Base-by-base conservation (phyloP, 2,797 vertebrate genomes). In the Myoxocephalus aenaeus region DNA sequence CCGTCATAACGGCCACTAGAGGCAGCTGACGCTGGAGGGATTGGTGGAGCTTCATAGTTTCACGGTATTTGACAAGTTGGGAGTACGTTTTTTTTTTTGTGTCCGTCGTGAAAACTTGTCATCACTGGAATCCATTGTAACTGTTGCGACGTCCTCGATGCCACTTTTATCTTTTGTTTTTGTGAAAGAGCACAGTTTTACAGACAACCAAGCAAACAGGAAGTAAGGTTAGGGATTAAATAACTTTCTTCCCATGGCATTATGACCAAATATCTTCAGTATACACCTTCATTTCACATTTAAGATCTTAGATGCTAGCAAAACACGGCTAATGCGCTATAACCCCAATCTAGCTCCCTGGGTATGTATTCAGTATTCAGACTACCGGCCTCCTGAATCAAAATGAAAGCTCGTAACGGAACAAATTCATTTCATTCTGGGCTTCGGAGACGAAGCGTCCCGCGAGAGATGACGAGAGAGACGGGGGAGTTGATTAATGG, bases 401-500 rank as follows among this genome's bases (percentile, higher is more conserved):
- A 80, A 83, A 63, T 72, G 44, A 4, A 11, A 20, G 61, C 50
- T 77, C 57, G 32, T 7, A 11, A 17, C 36, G 54, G 68, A 84
- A 70, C 40, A n/a, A 56, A 67, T 58, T 64, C 77, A 79, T 86
- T 64, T 70, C 42, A 59, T 66, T 77, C 48, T 61, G 58, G 63
- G 72, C 63, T 53, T 53, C 18, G 48, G 68, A 64, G 58, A 56
- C 48, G 18, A 48, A 4, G 25, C 18, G 1, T 32, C 56, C 56
- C 56, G 65, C n/a, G 46, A 12, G 44, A 22, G 38, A n/a, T 73
- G 73, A 42, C 40, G 40, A 42, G 40, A 42, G 34, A 10, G 22
- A 32, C 54, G 46, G 63, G 51, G 46, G 34, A 75, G 65, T 20
- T 54, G 65, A 76, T 76, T 46, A 38, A 84, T 84, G 81, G 79